Evolutionary conservation across 1,140 invertebrate genomes (phyloP).

Genomic region (Microplitis mediator): DNA sequence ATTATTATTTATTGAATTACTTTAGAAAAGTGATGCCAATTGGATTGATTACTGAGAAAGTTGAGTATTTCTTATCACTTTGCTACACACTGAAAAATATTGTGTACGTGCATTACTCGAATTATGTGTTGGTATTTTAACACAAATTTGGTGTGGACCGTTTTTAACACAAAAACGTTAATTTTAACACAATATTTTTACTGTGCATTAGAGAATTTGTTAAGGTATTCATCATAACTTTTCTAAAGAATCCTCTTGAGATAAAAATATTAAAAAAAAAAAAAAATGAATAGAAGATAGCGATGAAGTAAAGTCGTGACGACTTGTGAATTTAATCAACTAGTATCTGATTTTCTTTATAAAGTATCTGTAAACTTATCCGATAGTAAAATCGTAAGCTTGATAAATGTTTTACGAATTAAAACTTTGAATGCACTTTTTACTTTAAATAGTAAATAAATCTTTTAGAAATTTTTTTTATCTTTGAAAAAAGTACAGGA

Average conservation of each 20-base stretch:
- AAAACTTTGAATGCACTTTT: neutral
- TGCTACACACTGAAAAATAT: neutral
- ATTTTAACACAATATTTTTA: too few species aligned
- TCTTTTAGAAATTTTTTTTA: neutral
- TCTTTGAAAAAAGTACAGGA: too few species aligned
- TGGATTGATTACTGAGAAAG: neutral
- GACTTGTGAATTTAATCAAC: conserved; percentile 22
- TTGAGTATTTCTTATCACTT: conserved; percentile 7
- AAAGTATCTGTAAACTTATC: conserved; percentile 4
- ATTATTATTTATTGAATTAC: too few species aligned
- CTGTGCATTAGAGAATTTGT: too few species aligned
- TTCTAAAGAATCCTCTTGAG: neutral
- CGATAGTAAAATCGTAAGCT: neutral
- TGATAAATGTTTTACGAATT: neutral
- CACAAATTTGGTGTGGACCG: too few species aligned
- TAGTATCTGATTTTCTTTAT: conserved; percentile 4
- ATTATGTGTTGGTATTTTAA: too few species aligned
- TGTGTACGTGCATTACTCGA: too few species aligned
- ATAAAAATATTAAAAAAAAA: neutral
- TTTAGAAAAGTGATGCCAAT: too few species aligned
- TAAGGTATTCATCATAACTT: too few species aligned
- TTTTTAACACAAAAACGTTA: too few species aligned
- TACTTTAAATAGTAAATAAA: too few species aligned
- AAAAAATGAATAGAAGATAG: neutral
- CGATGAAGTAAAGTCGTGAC: neutral